Conservation (phyloP, 1,140 invertebrate species). For the Mactra quadrangularis region DNA sequence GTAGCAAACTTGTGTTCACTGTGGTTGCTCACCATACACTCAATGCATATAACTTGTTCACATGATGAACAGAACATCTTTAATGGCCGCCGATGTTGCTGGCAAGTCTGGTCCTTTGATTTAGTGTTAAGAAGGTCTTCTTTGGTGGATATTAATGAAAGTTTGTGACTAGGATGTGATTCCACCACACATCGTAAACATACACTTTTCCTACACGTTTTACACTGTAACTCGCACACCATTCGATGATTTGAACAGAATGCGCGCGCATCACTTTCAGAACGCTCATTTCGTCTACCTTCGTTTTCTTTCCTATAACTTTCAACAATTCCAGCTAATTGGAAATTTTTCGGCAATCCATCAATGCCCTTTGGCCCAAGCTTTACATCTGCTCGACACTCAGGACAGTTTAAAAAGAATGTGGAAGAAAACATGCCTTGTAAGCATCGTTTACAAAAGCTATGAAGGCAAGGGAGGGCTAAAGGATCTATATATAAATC, state of each 20-base stretch:
- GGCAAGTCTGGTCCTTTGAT: neutral
- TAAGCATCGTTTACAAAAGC: slow-evolving; percentile 48
- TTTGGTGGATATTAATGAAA: neutral
- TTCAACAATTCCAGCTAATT: slow-evolving; percentile 45
- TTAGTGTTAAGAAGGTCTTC: neutral
- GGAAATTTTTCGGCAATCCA: slow-evolving; percentile 45
- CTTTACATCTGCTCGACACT: slow-evolving; percentile 35
- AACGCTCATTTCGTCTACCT: neutral
- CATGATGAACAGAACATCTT: slow-evolving; percentile 22
- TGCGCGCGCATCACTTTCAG: neutral
- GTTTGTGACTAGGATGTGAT: slow-evolving; percentile 22
- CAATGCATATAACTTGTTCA: slow-evolving; percentile 5
- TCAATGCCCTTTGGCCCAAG: slow-evolving; percentile 34
- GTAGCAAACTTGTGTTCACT: slow-evolving; percentile 6
- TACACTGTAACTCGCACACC: slow-evolving; percentile 49
- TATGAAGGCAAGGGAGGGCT: slow-evolving; percentile 52
- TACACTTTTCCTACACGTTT: slow-evolving; percentile 17
- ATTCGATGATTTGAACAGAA: slow-evolving; percentile 48
- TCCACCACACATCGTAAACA: slow-evolving; percentile 35
- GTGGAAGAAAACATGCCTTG: slow-evolving; percentile 25
- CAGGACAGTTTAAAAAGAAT: slow-evolving; percentile 36
- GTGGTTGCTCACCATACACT: slow-evolving; percentile 19
- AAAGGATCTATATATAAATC: slow-evolving; percentile 54
- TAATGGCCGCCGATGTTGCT: neutral
- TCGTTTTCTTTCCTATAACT: slow-evolving; percentile 41